Evolutionary conservation across 1,140 invertebrate genomes (phyloP), one percentile per base, ranked within the genome.

Genomic region (Philopotamus ludificatus): DNA sequence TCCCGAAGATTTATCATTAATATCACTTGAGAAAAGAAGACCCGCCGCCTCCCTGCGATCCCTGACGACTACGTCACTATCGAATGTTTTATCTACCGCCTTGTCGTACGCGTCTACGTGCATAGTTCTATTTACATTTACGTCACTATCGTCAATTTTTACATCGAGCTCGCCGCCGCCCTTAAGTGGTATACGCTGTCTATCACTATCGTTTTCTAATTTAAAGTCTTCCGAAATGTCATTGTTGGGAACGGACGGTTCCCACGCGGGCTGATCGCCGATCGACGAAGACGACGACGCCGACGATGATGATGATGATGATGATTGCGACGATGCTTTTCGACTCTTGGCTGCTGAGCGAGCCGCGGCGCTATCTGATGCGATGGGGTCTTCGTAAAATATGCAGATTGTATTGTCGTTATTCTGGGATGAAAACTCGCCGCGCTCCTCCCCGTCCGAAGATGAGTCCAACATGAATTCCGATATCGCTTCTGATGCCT

Each of bases 211-310:
- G 34, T 69, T 65, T 53, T 66, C 67, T 66, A 69, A 42, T 49
- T 63, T 69, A 66, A 57, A 69, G 41, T 66, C 60, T 28, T 69
- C 63, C 66, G 66, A 65, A 20, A 66, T 66, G 39, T 68, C 63
- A 57, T 69, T 69, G 54, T 66, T 59, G 16, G 63, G 63, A 26
- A 66, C 64, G 54, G 60, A 45, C 34, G 44, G 65, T 28, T 69
- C 64, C 67, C 67, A 69, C 16, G 66, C 41, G 7, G 63, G 53
- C 22, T 66, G 39, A 2, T 69, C 63, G 45, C 66, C 66, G 20
- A 44, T 62, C 39, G 63, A 59, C 9, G 59, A 9, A 1, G 34
- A 21, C 18, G 18, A 8, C 15, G 8, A 16, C 10, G 10, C 7
- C 16, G 8, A 22, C 22, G 8, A 3, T 3, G 8, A 12, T 1